Conservation (phyloP, 2,113 vertebrate genomes). For the Sander lucioperca region DNA sequence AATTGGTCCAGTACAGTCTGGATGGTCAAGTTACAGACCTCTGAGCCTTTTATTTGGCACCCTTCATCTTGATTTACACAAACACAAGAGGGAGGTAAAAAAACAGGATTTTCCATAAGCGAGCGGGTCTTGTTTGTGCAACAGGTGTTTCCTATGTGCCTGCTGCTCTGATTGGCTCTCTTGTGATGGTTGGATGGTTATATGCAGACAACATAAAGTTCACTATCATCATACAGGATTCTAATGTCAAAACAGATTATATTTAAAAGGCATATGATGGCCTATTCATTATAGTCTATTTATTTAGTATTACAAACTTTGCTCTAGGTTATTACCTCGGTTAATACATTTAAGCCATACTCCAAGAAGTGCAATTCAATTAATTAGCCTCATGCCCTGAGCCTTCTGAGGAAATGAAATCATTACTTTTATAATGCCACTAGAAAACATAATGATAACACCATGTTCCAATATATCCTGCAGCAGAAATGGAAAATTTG, state of each 20-base stretch:
- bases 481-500: neutral
- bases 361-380: constrained; percentile 49
- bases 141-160: constrained; percentile 45
- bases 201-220: neutral
- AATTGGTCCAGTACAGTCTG: constrained; percentile 78
- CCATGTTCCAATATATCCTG: neutral
- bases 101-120: constrained; percentile 64
- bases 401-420: constrained; percentile 36
- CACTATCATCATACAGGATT: neutral
- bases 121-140: constrained; percentile 32
- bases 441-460: neutral
- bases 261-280: neutral
- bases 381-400: constrained; percentile 16
- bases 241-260: neutral
- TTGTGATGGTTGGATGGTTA: constrained; percentile 2
- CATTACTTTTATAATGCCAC: constrained; percentile 8
- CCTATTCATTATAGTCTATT: constrained; percentile 9
- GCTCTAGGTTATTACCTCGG: constrained; percentile 54
- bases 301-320: constrained; percentile 18
- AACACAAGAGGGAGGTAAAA: constrained; percentile 56
- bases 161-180: constrained; percentile 17
- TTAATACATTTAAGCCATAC: constrained; percentile 61
- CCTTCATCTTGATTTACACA: constrained; percentile 81
- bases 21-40: constrained; percentile 85
- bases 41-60: constrained; percentile 84